These are phyloP conservation scores for Macrobrachium rosenbergii DNA, from an alignment of 1,140 invertebrate species.

Conservation along the genomic window DNA sequence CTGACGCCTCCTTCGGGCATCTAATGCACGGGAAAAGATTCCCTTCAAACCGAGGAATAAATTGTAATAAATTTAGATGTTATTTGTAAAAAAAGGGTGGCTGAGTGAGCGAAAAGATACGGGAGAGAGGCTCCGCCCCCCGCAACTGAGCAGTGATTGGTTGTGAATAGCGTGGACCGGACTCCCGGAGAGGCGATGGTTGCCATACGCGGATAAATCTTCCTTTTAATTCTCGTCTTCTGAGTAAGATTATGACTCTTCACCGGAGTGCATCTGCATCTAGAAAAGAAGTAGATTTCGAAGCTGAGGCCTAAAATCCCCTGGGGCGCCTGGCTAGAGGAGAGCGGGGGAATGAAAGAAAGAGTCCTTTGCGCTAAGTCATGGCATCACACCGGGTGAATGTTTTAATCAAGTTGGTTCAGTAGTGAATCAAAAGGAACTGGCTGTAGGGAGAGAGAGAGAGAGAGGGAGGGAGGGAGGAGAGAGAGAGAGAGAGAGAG, in stretches of 20 bases:
- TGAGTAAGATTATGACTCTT: constrained; percentile 18
- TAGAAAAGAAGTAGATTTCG: neutral
- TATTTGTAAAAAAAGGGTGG: neutral
- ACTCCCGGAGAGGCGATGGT: constrained; percentile 48
- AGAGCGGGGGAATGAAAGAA: neutral
- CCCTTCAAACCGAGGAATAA: neutral
- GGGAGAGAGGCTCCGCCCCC: constrained; percentile 43
- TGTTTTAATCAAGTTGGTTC: constrained; percentile 63
- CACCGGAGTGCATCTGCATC: neutral
- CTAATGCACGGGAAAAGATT: too few species aligned
- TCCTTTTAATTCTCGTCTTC: constrained; percentile 31
- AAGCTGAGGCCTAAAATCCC: neutral
- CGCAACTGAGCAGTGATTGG: constrained; percentile 63
- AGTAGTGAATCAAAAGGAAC: constrained; percentile 55
- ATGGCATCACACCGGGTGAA: constrained; percentile 33
- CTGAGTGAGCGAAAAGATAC: constrained; percentile 2
- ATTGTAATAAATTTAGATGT: neutral
- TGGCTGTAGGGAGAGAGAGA: neutral
- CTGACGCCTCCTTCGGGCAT: too few species aligned
- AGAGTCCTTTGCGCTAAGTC: too few species aligned
- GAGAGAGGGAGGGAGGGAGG: neutral
- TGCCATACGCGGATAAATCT: constrained; percentile 44
- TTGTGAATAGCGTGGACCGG: constrained; percentile 57
- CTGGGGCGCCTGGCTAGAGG: neutral
- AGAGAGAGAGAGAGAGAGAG: neutral